Evolutionary conservation across 2,888 invertebrate genomes (phyloP), one percentile per base, ranked within the genome.

Genomic region (Ormyrus pomaceus): DNA sequence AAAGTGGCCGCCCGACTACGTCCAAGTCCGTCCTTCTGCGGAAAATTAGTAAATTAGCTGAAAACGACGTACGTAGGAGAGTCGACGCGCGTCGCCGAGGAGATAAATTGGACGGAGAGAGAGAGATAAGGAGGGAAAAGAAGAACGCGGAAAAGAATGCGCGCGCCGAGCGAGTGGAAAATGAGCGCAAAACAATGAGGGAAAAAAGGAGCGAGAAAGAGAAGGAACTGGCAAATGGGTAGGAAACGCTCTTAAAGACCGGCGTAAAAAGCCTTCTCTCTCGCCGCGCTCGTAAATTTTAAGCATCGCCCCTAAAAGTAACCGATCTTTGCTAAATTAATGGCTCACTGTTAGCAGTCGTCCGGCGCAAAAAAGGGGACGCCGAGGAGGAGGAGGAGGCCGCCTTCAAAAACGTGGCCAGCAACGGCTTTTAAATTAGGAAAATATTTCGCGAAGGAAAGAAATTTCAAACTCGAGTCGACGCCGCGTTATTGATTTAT

Each of bases 401-500:
- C 19, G 19, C 1, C 19, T 19, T 19, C 19, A 1, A 19, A 19
- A 19, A 19, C 19, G 19, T 2, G 19, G 19, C 19, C 19, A 19
- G 0, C 19, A 19, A 19, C 19, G 19, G 19, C 19, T 19, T 19
- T 19, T 19, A 19, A 19, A 19, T 19, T 19, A 19, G 19, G 19
- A 19, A 19, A 19, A 19, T 19, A 19, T 19, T 19, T 19, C 19
- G 19, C 19, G 19, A 19, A 70, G 53, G 56, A 64, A 77, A 64
- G 77, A 65, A 65, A 77, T 71, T 77, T 64, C 45, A 59, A 48
- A 34, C 69, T 55, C 50, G 3, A 11, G 19, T 19, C 19, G 19
- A 19, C 50, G 68, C 62, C 9, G 84, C 82, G 83, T 87, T 87
- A 87, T 87, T 87, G 87, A 87, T 87, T 87, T 86, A 87, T 87